Percentiles rank a stretch among this genome's conserved stretches.
phyloP scores from a whole-genome alignment of 2,797 vertebrate genomes.

The Pteropus rufus region DNA sequence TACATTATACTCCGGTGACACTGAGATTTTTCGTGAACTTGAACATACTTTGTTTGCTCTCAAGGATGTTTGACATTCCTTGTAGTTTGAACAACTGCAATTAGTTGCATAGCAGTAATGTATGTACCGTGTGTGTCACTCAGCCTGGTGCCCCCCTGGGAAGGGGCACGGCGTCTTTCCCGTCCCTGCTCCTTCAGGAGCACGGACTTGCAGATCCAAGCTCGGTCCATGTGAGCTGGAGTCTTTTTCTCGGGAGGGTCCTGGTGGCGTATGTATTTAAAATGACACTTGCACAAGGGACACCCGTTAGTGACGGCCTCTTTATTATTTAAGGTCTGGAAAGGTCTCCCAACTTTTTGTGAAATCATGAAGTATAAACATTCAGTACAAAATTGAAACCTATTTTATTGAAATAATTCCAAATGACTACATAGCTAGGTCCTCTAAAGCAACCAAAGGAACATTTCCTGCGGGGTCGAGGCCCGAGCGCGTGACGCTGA shows the following conservation, averaged over 20 bases:
- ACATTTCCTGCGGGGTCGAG: not conserved
- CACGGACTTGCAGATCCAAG: not conserved
- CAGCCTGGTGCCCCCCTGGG: not conserved
- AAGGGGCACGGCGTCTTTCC: not conserved
- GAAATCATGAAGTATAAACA: not conserved
- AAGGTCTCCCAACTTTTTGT: not conserved
- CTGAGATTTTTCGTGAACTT: not conserved
- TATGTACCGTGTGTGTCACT: not conserved
- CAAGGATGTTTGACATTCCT: not conserved
- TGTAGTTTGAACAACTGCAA: not conserved
- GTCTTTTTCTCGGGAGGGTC: not conserved
- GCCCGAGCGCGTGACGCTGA: not conserved
- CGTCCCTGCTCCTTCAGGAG: not conserved
- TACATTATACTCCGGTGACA: not conserved
- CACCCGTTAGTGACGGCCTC: not conserved
- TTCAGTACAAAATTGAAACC: not conserved
- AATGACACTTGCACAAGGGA: not conserved
- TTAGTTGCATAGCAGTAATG: not conserved
- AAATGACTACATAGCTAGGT: not conserved
- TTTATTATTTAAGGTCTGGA: not conserved
- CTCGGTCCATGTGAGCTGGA: too few relatives aligned
- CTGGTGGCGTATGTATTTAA: not conserved
- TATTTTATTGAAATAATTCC: not conserved
- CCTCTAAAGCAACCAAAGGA: not conserved
- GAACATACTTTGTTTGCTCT: not conserved